Percentiles rank a stretch among this genome's conserved stretches.
Evolutionary conservation across 2,113 vertebrate species (phyloP).

Genomic region (Oxygymnocypris stewartii): DNA sequence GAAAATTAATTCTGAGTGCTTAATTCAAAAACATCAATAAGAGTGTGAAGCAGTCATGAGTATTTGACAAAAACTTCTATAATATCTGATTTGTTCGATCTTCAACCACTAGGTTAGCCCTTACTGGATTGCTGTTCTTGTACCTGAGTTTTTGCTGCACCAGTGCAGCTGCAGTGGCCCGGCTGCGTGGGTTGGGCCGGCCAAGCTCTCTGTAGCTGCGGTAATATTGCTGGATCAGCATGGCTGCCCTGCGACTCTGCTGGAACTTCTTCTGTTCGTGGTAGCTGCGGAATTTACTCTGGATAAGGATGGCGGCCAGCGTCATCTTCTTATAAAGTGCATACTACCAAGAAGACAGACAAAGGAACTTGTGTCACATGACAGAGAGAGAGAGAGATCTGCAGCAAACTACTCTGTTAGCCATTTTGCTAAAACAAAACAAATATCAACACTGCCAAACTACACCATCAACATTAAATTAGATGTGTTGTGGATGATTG

Average conservation of each 20-base stretch:
- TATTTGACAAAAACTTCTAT: neutral
- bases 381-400: conserved; percentile 50
- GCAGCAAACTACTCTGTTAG: neutral
- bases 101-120: neutral
- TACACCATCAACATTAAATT: neutral
- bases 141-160: conserved; percentile 65
- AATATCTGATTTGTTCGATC: neutral
- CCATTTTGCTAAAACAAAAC: neutral
- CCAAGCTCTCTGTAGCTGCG: conserved; percentile 94
- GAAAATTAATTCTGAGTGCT: neutral
- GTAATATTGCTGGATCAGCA: conserved; percentile 98
- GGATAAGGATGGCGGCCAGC: conserved; percentile 98
- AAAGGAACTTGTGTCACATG: neutral
- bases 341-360: conserved; percentile 78
- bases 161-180: conserved; percentile 70
- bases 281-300: conserved; percentile 99
- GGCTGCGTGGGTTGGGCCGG: conserved; percentile 80
- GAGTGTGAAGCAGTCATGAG: neutral
- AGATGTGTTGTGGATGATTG: neutral
- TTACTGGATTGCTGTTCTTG: neutral
- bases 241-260: conserved; percentile 92
- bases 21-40: neutral
- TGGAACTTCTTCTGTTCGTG: conserved; percentile 96
- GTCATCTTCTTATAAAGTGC: conserved; percentile 99
- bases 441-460: neutral